phyloP scores from a whole-genome alignment of 1,140 invertebrate species.

The Branchinecta lynchi region DNA sequence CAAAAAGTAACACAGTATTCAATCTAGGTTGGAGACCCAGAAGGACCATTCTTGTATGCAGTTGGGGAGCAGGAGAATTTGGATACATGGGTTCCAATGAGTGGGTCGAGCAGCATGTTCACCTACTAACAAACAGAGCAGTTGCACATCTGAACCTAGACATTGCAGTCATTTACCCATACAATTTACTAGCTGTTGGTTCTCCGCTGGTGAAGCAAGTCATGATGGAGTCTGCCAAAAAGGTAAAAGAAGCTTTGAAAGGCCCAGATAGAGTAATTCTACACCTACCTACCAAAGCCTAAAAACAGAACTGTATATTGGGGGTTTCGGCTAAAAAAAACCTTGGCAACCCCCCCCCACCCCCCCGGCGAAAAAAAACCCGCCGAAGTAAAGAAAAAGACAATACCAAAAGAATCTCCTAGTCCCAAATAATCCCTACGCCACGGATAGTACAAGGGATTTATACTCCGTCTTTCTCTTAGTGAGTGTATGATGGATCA shows the following conservation, averaged over 20 bases:
- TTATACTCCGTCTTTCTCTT: no score
- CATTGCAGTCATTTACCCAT: conserved; percentile 25
- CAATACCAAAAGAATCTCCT: no score
- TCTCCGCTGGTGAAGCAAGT: conserved; percentile 28
- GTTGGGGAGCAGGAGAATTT: conserved; percentile 28
- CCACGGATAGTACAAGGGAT: no score
- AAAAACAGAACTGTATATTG: no score
- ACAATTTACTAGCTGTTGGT: conserved; percentile 25
- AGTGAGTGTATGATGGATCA: no score
- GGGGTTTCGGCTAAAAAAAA: no score
- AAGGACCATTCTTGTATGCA: conserved; percentile 34
- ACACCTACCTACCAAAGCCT: no score
- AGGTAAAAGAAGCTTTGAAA: conserved; percentile 18
- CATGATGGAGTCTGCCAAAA: conserved; percentile 28
- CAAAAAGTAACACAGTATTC: background rate
- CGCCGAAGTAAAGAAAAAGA: no score
- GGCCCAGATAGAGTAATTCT: no score
- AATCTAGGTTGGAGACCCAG: conserved; percentile 31
- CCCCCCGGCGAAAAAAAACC: no score
- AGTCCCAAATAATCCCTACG: no score
- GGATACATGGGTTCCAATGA: conserved; percentile 27
- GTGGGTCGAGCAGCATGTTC: conserved; percentile 26
- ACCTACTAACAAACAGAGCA: conserved; percentile 26
- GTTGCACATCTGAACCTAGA: conserved; percentile 32
- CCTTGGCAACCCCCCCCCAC: no score